Evolutionary conservation across 2,888 invertebrate species (phyloP), one percentile per base, ranked within the genome.

Genomic region (Pristionchus japonicus): DNA sequence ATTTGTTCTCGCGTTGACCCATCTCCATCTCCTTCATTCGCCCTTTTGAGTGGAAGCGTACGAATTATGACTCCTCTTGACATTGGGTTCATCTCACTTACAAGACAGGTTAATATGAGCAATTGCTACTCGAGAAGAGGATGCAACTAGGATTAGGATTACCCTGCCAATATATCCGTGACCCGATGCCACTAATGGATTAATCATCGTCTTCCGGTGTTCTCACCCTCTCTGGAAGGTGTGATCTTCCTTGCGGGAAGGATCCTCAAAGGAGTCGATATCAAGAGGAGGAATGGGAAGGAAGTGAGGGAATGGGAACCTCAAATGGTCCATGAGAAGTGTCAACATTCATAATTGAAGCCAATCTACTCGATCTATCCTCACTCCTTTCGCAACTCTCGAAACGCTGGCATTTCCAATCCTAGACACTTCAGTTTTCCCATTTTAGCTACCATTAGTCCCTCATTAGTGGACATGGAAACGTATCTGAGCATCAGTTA

Each of bases 81-180:
- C 77, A 77, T 77, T 77, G 77, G 77, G 77, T 77, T 77, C 77
- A 77, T 77, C 77, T 77, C 77, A 40, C 40, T 77, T 77, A 77
- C 77, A 34, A 70, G 70, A 77, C 77, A 43, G 77, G 43, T 77
- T 77, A 77, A 77, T 77, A 13, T 47, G 13, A 43, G 40, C 43
- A 23, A 47, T 77, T 77, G 77, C 77, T 43, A 47, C 43, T 77
- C 43, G 34, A 77, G 77, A 34, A 4, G 43, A 9, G n/a, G 27
- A 77, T 77, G 34, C 23, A 43, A 77, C 77, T 40, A n/a, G 47
- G 23, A 77, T 77, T 47, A 27, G 6, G 17, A 37, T 20, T 57
- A 57, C 57, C n/a, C n/a, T 70, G 70, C 15, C 20, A 70, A 17
- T 37, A 70, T 34, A 17, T 27, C 3, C 15, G 37, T 37, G 31